These are phyloP conservation scores for Dicrostonyx torquatus DNA, from an alignment of 2,797 vertebrate species.

Conservation along the genomic window DNA sequence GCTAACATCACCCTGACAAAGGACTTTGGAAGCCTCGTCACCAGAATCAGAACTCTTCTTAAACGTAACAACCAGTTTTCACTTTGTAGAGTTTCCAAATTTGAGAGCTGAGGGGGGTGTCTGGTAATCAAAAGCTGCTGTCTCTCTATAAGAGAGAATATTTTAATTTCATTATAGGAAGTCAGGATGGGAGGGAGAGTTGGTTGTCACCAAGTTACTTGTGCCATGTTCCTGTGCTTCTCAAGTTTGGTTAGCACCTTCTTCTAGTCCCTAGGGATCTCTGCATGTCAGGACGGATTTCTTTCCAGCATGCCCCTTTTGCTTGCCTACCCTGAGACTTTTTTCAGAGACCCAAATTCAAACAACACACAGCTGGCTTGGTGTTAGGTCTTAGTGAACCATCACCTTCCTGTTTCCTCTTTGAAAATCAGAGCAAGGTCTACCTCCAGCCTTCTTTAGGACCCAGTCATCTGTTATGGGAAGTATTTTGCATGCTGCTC, in stretches of 20 bases:
- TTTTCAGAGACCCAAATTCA: no score
- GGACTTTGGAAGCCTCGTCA: fast-evolving
- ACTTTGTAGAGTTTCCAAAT: neutral
- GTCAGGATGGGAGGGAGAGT: neutral
- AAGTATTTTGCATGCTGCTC: no score
- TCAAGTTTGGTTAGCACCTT: neutral
- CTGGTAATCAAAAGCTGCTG: neutral
- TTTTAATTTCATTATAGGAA: neutral
- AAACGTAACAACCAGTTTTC: neutral
- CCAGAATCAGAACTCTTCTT: neutral
- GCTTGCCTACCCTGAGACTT: neutral
- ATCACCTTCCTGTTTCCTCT: neutral
- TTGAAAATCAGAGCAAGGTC: neutral
- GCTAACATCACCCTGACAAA: neutral
- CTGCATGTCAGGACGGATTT: neutral
- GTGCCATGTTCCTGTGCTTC: neutral
- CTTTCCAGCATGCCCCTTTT: neutral
- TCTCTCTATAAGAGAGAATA: neutral
- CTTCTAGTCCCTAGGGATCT: neutral
- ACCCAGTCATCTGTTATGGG: neutral
- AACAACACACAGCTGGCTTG: no score
- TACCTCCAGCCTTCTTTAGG: neutral
- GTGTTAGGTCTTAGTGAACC: neutral
- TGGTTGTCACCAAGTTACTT: neutral
- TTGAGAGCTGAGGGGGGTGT: neutral